Evolutionary conservation across 2,797 vertebrate species (phyloP), one percentile per base, ranked within the genome.

Genomic region (Tenualosa ilisha): DNA sequence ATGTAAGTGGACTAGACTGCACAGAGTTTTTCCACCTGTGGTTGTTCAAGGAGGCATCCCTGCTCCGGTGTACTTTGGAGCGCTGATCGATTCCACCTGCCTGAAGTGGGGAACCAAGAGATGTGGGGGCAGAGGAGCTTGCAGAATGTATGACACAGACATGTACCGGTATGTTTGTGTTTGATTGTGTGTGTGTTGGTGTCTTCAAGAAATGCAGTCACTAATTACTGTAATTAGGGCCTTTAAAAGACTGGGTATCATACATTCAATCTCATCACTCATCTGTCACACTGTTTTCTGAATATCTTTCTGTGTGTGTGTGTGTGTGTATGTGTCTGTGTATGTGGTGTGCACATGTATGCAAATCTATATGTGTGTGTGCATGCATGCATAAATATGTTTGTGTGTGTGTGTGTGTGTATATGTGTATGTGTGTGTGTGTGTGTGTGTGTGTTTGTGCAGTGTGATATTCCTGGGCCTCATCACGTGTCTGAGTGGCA

Each of bases 21-120:
- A 46, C 46, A 46, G 7, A 46, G 46, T 4, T 46, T 46, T 46
- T 6, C 1, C 12, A 3, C 20, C 5, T 59, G n/a, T 83, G 12
- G n/a, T 2, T 63, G 3, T 26, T 89, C 3, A 51, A 99, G 98
- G 96, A 89, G 98, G 98, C 87, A 97, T 99, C 86, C 97, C 97
- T 75, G 97, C 97, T 37, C 97, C 97, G 0, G 93, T 99, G 85
- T 97, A 97, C 89, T 97, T 97, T 46, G 96, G 98, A 85, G 94
- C 95, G 63, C 91, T 98, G 88, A 96, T 98, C 83, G 98, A 99
- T 87, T 94, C 93, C 1, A 96, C 97, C 0, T 99, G 98, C 92
- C 93, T 99, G 92, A 98, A 97, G 59, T 96, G 94, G 98, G 94
- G 93, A 6, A 87, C 93, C 24, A 95, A 94, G 87, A 95, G 91